Evolutionary conservation across 1,140 invertebrate genomes (phyloP).

Genomic region (Eriosoma lanigerum): DNA sequence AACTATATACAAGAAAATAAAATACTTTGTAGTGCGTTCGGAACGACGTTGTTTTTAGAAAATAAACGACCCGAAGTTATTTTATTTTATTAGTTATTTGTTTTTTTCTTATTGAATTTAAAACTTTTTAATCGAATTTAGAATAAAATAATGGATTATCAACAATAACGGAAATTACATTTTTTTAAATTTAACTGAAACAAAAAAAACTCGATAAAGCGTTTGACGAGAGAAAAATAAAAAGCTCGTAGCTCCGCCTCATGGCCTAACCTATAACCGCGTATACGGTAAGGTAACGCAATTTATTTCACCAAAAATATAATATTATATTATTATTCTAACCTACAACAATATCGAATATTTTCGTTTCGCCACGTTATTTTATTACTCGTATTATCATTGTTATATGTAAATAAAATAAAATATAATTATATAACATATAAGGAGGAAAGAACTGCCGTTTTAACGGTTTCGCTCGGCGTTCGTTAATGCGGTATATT

Average conservation of each 20-base stretch:
- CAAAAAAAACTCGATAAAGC: background rate
- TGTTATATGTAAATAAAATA: too few species aligned
- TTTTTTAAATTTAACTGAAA: conserved; percentile 27
- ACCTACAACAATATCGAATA: background rate
- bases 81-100: too few species aligned
- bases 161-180: conserved; percentile 29
- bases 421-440: too few species aligned
- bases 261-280: background rate
- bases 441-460: too few species aligned
- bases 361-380: too few species aligned
- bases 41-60: background rate
- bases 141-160: conserved; percentile 37
- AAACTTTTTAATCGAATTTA: conserved; percentile 33
- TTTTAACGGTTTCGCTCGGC: too few species aligned
- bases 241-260: background rate
- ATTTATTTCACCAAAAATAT: too few species aligned
- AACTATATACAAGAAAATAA: conserved; percentile 16
- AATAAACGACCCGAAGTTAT: conserved; percentile 9
- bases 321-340: background rate
- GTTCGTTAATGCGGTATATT: too few species aligned
- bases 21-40: background rate
- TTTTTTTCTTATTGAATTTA: conserved; percentile 11
- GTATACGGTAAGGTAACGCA: background rate
- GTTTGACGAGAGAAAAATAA: background rate
- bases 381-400: too few species aligned